These are phyloP conservation scores for Tringa solitaria DNA, from an alignment of 2,113 vertebrate species.

Conservation along the genomic window DNA sequence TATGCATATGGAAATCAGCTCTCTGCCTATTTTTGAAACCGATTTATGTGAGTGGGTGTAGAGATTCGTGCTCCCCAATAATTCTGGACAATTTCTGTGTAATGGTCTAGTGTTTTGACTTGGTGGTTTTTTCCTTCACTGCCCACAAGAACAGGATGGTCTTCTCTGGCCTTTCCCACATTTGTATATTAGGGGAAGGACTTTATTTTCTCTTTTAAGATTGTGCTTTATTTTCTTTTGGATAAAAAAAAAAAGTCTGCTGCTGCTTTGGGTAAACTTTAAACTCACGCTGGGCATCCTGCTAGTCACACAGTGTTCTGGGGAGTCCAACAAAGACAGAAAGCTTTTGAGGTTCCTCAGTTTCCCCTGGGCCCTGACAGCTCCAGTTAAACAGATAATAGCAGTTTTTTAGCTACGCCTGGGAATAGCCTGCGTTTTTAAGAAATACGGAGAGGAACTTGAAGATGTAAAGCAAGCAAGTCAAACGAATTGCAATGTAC, in stretches of 20 bases:
- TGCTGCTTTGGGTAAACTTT: not conserved
- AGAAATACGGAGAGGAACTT: not conserved
- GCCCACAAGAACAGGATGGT: not conserved
- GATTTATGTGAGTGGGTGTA: not conserved
- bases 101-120: not conserved
- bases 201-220: not conserved
- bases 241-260: not conserved
- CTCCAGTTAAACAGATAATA: not conserved
- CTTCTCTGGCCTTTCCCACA: not conserved
- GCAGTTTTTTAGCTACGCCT: not conserved
- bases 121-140: not conserved
- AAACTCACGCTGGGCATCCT: not conserved
- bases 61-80: not conserved
- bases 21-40: not conserved
- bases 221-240: not conserved
- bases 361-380: not conserved
- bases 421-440: not conserved
- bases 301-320: not conserved
- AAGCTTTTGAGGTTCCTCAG: not conserved
- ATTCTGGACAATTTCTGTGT: not conserved
- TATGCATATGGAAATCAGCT: not conserved
- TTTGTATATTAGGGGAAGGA: not conserved
- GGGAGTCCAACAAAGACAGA: not conserved
- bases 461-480: not conserved
- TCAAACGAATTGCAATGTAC: not conserved